These are phyloP conservation scores for Ceratina australensis DNA, from an alignment of 1,140 invertebrate genomes.

Conservation along the genomic window DNA sequence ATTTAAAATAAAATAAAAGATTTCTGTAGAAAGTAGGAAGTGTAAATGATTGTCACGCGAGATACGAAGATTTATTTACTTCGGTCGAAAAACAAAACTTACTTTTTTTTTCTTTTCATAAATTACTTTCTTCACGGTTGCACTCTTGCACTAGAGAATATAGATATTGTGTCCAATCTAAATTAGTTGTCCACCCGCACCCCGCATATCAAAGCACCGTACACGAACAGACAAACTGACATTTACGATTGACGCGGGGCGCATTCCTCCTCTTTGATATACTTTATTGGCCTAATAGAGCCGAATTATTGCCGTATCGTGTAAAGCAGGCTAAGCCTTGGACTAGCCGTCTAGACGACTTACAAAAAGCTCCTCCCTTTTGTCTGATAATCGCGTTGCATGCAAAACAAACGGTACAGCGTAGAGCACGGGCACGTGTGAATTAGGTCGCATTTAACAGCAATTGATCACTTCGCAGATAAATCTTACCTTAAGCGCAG, in stretches of 20 bases:
- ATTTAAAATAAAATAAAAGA: no score
- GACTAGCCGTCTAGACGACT: slow-evolving; percentile 46
- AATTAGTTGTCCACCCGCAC: slow-evolving; percentile 55
- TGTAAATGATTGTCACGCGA: no score
- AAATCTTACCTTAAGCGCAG: neutral
- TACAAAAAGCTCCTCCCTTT: slow-evolving; percentile 37
- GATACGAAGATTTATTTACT: no score
- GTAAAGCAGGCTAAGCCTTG: slow-evolving; percentile 44
- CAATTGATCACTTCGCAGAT: slow-evolving; percentile 15
- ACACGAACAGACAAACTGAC: slow-evolving; percentile 46
- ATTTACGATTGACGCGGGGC: slow-evolving; percentile 59
- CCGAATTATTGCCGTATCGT: slow-evolving; percentile 62
- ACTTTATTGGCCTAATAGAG: slow-evolving; percentile 64
- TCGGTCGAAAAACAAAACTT: no score
- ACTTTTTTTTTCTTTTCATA: neutral
- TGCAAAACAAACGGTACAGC: slow-evolving; percentile 48
- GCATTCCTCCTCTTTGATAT: slow-evolving; percentile 61
- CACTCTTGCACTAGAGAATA: neutral
- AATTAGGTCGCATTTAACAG: slow-evolving; percentile 22
- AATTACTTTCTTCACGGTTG: neutral
- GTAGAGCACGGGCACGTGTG: neutral
- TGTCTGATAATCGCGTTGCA: slow-evolving; percentile 38
- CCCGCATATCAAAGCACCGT: slow-evolving; percentile 27
- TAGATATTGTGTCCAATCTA: slow-evolving; percentile 3
- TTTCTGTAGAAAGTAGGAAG: no score